Base-by-base conservation (phyloP, 2,797 vertebrate genomes). In the Champsocephalus gunnari region DNA sequence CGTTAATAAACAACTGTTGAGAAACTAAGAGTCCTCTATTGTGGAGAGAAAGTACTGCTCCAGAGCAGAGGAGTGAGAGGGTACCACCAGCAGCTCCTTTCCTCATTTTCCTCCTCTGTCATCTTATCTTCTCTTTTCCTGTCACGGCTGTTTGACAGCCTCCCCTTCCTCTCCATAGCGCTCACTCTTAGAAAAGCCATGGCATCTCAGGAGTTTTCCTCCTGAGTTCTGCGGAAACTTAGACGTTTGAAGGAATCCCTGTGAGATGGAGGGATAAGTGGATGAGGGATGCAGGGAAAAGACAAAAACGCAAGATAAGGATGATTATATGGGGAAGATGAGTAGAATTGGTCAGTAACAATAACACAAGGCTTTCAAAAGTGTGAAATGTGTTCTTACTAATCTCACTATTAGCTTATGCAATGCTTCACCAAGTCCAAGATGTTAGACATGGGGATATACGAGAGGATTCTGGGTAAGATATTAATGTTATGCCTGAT, bases 171-270 rank as follows among this genome's bases (percentile, higher is more conserved):
- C 83, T 85, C 76, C 32, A 3, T 54, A 76, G 83, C 51, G 11
- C 63, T 44, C 58, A 16, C 53, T 43, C 56, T 65, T 51, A 73
- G 75, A 83, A 32, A 59, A 77, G 71, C 65, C n/a, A 5, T 17
- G 10, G 66, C 63, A 61, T 79, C 91, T 95, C 94, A 95, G 79
- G 92, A 90, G 92, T 88, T 95, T 83, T 95, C 95, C 83, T 96
- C 95, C 28, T 62, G 93, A 80, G 91, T 58, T 86, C 90, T 91
- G 70, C 95, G 94, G 79, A 96, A 94, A 89, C 95, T 96, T 56
- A 93, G 87, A 66, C 94, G 92, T 89, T 96, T 96, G 87, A 95
- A 93, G 79, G 95, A 95, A 71, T 96, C 95, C 88, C 95, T 96
- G 82, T 51, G 74, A 82, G 80, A 63, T 49, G 41, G 53, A 69